Base-by-base conservation (phyloP, 2,113 vertebrate genomes). In the Psittacula cyanocephala region DNA sequence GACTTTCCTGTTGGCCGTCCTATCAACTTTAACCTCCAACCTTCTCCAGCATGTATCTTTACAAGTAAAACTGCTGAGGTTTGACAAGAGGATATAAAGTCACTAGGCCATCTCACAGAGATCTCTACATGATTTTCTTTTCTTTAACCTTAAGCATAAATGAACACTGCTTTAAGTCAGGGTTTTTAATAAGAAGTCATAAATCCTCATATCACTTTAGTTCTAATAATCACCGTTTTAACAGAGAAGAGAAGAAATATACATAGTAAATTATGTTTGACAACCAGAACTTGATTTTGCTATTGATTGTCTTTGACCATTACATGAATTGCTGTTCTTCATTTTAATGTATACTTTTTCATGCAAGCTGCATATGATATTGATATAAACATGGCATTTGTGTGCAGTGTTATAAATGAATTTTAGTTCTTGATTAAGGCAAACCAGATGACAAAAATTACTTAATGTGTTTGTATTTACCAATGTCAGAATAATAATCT, bases 181-280 rank as follows among this genome's bases (percentile, higher is more conserved):
- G 83, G 77, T 75, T 97, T 98, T 98, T 97, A 97, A 96, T 97
- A 98, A 97, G 96, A 98, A 98, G 98, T 97, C 97, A 75, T 98
- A 98, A 99, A 98, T 98, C 86, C 92, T 97, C 97, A 75, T 98
- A 98, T 98, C 98, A 67, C 97, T 98, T 98, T 96, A 96, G 97
- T 97, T 98, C 98, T 98, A 98, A 98, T 99, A 99, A 99, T 99
- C 98, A 98, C 98, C 98, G 98, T 98, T 98, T 98, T 98, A 98
- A 97, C 98, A 98, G 97, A 97, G 88, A 96, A 92, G 85, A 93
- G 93, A 88, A 96, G 96, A 98, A 97, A 97, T 98, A 99, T 97
- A 99, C 98, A 98, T 98, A 98, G 98, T 98, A 99, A 99, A 99
- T 99, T 98, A 98, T 99, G 99, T 99, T 99, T 99, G 99, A 99